Base-by-base conservation (phyloP, 1,140 invertebrate species). In the Atta colombica region DNA sequence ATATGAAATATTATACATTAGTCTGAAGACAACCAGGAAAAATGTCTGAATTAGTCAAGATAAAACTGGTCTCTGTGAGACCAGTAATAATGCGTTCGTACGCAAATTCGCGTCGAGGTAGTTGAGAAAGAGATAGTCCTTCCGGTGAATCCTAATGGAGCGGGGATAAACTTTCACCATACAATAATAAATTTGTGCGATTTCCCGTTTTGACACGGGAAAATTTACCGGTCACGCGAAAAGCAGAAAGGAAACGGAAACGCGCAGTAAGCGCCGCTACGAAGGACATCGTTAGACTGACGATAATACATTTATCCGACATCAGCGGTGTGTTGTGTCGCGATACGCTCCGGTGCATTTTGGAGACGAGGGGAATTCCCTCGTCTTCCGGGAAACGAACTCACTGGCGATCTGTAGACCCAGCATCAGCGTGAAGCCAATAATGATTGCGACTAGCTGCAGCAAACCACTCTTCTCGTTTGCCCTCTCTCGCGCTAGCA, bases 391-490 rank as follows among this genome's bases (percentile, higher is more conserved):
- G 89, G 87, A 86, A 93, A 91, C 72, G n/a, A 25, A 97, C 97
- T 98, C 95, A 98, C 98, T 97, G 77, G 97, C 92, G 87, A 97
- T 94, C 92, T 98, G 97, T 66, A 98, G 94, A 75, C 96, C 96
- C 86, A 98, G 96, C 98, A 98, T 98, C 72, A 98, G 93, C 85
- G 96, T 94, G 94, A 98, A 98, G 81, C 98, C 98, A 51, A 97
- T 90, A 45, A 98, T 92, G 39, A 98, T 97, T 3, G 97, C 96
- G 3, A 97, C 77, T 81, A 98, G 96, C 91, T 98, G 97, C 2
- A 97, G 92, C 28, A 98, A 94, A 4, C 98, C 98, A 63, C 96
- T 96, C 78, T 96, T 96, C 14, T 96, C 95, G 91, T 97, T 97
- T 28, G 97, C 96, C 60, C 97, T 96, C 92, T 98, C 97, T 77